phyloP scores from a whole-genome alignment of 2,888 invertebrate genomes.

The Oegoconia quadripuncta region DNA sequence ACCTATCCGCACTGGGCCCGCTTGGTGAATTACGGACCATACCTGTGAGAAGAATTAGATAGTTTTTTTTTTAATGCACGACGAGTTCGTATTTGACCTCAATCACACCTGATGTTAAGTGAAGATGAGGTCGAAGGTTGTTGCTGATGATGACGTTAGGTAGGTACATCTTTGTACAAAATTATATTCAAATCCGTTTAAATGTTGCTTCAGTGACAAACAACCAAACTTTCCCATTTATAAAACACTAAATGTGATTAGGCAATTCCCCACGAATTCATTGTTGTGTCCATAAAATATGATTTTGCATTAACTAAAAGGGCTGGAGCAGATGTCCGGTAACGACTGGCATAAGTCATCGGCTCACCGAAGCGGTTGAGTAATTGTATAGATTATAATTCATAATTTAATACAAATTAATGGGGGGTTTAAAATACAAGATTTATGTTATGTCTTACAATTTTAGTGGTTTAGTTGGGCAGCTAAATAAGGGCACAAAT shows the following conservation, averaged over 20 bases:
- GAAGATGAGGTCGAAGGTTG: too few species aligned
- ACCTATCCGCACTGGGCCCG: too few species aligned
- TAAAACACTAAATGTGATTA: conserved; percentile 28
- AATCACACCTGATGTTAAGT: too few species aligned
- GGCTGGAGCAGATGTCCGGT: conserved; percentile 29
- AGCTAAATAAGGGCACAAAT: background rate
- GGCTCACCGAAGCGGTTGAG: conserved; percentile 34
- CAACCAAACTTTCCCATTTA: too few species aligned
- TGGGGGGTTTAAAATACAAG: conserved; percentile 43
- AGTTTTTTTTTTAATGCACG: too few species aligned
- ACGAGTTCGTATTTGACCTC: too few species aligned
- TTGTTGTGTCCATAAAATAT: conserved; percentile 37
- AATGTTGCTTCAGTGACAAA: too few species aligned
- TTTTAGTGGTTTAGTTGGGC: conserved; percentile 39
- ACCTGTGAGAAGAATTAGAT: too few species aligned
- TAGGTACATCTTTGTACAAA: too few species aligned
- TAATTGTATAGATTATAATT: conserved; percentile 64
- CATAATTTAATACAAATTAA: conserved; percentile 49
- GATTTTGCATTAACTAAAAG: conserved; percentile 37
- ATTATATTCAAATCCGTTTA: too few species aligned
- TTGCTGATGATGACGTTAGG: too few species aligned
- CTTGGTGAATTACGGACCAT: too few species aligned
- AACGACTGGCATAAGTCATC: conserved; percentile 34
- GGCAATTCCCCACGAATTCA: conserved; percentile 26
- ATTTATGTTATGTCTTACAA: conserved; percentile 66